A percentile compares a stretch with the other conserved stretches of the same genome.
These are phyloP conservation scores for Catharus fuscescens DNA, from an alignment of 2,113 vertebrate species.

Conservation along the genomic window DNA sequence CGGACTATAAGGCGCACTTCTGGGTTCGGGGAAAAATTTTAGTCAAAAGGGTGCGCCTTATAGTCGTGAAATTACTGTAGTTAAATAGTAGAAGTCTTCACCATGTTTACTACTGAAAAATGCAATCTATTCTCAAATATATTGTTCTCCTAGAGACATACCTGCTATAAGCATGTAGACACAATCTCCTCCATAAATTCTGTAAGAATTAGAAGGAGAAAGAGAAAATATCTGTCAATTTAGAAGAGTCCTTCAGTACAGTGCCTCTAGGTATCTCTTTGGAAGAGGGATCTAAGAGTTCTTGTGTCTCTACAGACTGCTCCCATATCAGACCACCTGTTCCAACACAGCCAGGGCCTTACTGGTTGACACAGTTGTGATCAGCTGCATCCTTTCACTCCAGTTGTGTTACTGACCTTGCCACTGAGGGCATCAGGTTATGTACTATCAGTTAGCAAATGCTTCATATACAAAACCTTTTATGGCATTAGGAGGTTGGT, in stretches of 20 bases:
- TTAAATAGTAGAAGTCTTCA: not conserved
- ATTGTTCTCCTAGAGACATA: not conserved
- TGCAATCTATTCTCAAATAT: not conserved
- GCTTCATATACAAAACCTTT: not conserved
- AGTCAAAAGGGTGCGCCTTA: no score
- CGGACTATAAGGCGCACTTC: no score
- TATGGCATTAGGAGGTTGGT: not conserved
- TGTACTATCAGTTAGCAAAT: not conserved
- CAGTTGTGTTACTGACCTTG: fast-evolving
- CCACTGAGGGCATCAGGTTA: not conserved
- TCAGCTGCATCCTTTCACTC: not conserved
- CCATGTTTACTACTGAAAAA: not conserved
- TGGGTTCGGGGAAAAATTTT: no score
- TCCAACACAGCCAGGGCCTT: not conserved
- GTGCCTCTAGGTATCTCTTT: not conserved
- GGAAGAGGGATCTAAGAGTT: not conserved
- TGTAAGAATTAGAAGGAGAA: not conserved
- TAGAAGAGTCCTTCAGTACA: not conserved
- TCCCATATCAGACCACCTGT: not conserved
- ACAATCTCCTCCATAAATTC: fast-evolving
- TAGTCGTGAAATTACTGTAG: no score
- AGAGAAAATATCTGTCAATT: not conserved
- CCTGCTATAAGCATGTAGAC: not conserved
- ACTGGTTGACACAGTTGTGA: not conserved
- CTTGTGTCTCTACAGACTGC: not conserved